These are phyloP conservation scores for Ciona savignyi DNA, from an alignment of 23 tunicate species.

Conservation along the genomic window DNA sequence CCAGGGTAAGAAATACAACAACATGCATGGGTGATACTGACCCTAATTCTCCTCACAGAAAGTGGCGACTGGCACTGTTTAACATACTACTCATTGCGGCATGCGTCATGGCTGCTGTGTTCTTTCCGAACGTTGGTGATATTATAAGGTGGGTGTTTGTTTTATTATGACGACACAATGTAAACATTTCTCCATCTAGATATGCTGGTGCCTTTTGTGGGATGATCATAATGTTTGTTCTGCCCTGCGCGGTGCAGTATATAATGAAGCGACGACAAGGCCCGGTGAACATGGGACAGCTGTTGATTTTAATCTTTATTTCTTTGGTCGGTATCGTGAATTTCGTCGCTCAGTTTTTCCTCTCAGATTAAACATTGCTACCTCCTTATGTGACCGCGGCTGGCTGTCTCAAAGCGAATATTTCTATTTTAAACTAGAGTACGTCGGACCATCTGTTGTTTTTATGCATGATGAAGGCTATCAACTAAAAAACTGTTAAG, in stretches of 20 bases:
- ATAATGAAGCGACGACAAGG: constrained; percentile 1
- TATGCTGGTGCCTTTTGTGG: constrained; percentile 74
- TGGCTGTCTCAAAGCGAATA: too few relatives aligned
- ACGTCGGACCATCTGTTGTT: too few relatives aligned
- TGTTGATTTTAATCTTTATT: constrained; percentile 10
- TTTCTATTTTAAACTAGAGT: too few relatives aligned
- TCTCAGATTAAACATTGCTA: too few relatives aligned
- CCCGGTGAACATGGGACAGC: neutral
- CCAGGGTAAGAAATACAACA: constrained; percentile 85
- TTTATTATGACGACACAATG: neutral
- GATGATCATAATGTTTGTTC: constrained; percentile 36
- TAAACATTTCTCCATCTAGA: too few relatives aligned
- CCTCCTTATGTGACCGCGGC: too few relatives aligned
- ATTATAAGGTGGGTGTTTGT: constrained; percentile 61
- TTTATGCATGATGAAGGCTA: too few relatives aligned
- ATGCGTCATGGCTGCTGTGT: constrained; percentile 63
- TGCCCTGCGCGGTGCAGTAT: constrained; percentile 40
- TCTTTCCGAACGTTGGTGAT: constrained; percentile 81
- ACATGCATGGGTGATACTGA: too few relatives aligned
- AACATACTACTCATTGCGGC: constrained; percentile 16
- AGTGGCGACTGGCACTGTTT: constrained; percentile 16
- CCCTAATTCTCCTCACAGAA: constrained; percentile 19
- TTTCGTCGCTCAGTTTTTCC: constrained; percentile 57
- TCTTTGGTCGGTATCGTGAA: constrained; percentile 35
- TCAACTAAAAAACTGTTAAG: too few relatives aligned